Percentiles rank a stretch among this genome's conserved stretches.
Evolutionary conservation across 2,888 invertebrate species (phyloP).

Genomic region (Melanargia galathea): DNA sequence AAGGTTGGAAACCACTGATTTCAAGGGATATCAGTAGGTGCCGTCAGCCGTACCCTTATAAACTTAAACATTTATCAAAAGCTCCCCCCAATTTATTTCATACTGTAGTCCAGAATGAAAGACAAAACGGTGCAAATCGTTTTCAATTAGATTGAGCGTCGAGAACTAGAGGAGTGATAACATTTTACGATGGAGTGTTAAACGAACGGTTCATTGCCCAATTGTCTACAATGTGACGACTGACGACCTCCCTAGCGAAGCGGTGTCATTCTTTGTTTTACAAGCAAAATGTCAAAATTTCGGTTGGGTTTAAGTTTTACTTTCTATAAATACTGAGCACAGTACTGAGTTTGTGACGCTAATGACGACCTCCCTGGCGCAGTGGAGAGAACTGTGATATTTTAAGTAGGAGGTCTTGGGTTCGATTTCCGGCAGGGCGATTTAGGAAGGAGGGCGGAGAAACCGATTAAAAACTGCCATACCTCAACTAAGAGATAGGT

Average conservation of each 20-base stretch:
- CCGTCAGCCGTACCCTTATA: neutral
- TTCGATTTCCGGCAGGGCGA: too few species aligned
- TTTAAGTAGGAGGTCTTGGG: too few species aligned
- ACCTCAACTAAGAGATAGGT: too few species aligned
- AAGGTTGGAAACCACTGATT: too few species aligned
- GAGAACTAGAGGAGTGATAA: constrained; percentile 21
- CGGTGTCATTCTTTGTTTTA: neutral
- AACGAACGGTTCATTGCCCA: constrained; percentile 16
- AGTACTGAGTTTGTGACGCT: too few species aligned
- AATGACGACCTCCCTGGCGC: too few species aligned
- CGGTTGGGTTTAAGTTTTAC: neutral
- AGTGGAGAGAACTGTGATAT: too few species aligned
- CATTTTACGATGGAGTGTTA: constrained; percentile 25
- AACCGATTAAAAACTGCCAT: too few species aligned
- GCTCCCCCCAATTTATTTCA: neutral
- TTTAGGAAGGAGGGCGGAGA: too few species aligned
- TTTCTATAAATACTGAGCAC: too few species aligned
- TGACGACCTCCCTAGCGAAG: neutral
- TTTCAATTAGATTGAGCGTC: constrained; percentile 29
- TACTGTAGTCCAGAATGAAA: neutral
- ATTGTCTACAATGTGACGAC: constrained; percentile 5
- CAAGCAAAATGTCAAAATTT: neutral
- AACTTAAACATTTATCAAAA: neutral
- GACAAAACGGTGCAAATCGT: constrained; percentile 19
- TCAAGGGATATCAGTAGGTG: neutral